Base-by-base conservation (phyloP, 2,888 invertebrate genomes). In the Troides aeacus region DNA sequence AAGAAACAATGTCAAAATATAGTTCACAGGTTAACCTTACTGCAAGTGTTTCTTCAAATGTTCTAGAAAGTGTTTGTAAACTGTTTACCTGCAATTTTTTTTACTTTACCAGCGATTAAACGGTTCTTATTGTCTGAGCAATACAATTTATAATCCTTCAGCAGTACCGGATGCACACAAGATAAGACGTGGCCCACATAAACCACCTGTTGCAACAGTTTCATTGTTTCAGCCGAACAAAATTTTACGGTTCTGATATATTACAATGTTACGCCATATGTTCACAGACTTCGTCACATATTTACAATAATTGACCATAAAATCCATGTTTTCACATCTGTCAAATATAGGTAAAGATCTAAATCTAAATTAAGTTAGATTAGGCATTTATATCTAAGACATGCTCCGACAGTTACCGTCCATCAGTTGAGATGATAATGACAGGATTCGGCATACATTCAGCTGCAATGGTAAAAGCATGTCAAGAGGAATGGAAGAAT, bases 171-270 rank as follows among this genome's bases (percentile, higher is more conserved):
- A n/a, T 69, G 60, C 23, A 17, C 7, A 6, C 53, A 62, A 73
- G 70, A 73, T 71, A 67, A 73, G 61, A 66, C 42, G 39, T 71
- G 73, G 39, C 71, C 70, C 62, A 72, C 70, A 72, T 72, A 63
- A 61, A 23, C 63, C 70, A 72, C 66, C 69, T 71, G 72, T 73
- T 69, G 66, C 56, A 68, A 72, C 72, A 72, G 46, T 62, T 24
- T 24, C 68, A 65, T 70, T 67, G 64, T 58, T 68, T 63, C 63
- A 53, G 36, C 30, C 56, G 62, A 62, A n/a, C 56, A 42, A 68
- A 66, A 69, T 50, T n/a, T 66, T 71, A 68, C 67, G 23, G 71
- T 64, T 68, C n/a, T 23, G 57, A n/a, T 58, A 23, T 24, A 58
- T 58, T 58, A 58, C 12, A 58, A 56, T 58, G 64, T 61, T 61